Evolutionary conservation across 2,888 invertebrate species (phyloP).

Genomic region (Andrena trimmerana): DNA sequence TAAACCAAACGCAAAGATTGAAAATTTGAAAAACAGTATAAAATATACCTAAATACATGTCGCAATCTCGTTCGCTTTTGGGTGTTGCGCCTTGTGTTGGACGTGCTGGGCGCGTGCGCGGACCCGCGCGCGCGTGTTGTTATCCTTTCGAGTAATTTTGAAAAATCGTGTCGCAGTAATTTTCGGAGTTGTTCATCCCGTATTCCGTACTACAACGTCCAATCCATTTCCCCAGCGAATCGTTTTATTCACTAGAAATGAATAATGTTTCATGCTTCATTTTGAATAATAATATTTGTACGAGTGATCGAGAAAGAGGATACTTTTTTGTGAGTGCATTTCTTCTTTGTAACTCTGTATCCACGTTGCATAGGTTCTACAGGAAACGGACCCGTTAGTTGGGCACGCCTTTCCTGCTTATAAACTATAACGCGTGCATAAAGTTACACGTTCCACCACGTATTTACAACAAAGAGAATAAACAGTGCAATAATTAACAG

Average conservation of each 20-base stretch:
- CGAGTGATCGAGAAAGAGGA: neutral
- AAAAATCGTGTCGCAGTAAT: neutral
- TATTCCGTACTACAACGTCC: neutral
- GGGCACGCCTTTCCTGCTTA: conserved; percentile 17
- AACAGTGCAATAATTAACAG: neutral
- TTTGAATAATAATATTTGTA: conserved; percentile 14
- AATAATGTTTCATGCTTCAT: neutral
- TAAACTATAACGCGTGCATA: conserved; percentile 35
- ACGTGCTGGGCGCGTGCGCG: too few species aligned
- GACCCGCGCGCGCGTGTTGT: too few species aligned
- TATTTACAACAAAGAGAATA: neutral
- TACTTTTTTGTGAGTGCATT: conserved; percentile 23
- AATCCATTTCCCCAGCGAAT: neutral
- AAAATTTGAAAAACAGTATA: too few species aligned
- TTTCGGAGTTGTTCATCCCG: neutral
- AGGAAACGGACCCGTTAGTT: conserved; percentile 15
- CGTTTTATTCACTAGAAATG: conserved; percentile 15
- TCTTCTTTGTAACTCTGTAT: conserved; percentile 23
- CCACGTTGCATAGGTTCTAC: conserved; percentile 19
- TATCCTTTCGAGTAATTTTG: neutral
- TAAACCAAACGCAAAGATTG: too few species aligned
- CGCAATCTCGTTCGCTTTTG: too few species aligned
- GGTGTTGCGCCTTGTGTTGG: too few species aligned
- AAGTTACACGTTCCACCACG: neutral
- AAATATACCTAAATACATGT: too few species aligned